A percentile compares a stretch with the other conserved stretches of the same genome.
These are phyloP conservation scores for Cheumatopsyche charites DNA, from an alignment of 1,140 invertebrate genomes.

Conservation along the genomic window DNA sequence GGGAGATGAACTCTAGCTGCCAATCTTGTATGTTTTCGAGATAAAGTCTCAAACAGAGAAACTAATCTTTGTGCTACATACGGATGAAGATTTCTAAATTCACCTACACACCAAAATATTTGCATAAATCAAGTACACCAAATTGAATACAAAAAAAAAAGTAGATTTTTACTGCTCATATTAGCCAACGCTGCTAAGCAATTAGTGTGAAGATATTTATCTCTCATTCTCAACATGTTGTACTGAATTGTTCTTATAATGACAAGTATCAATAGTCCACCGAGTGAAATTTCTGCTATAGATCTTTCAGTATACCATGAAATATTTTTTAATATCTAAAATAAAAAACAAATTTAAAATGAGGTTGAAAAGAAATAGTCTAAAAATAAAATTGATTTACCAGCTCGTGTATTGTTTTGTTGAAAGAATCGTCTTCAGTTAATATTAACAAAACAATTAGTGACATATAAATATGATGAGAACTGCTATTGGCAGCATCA, in stretches of 20 bases:
- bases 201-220: conserved; percentile 96
- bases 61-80: conserved; percentile 95
- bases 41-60: conserved; percentile 85
- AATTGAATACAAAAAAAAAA: neutral
- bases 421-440: conserved; percentile 96
- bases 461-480: conserved; percentile 99
- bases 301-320: conserved; percentile 91
- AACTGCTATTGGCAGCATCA: conserved; percentile 86
- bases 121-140: neutral
- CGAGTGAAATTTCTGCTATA: conserved; percentile 90
- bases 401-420: conserved; percentile 91
- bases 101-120: conserved; percentile 70
- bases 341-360: conserved; percentile 48
- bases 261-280: conserved; percentile 94
- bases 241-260: conserved; percentile 96
- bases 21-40: conserved; percentile 51
- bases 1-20: conserved; percentile 39
- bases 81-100: conserved; percentile 92
- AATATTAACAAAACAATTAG: conserved; percentile 96
- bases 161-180: conserved; percentile 69
- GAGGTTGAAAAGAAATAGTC: conserved; percentile 10
- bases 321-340: conserved; percentile 83
- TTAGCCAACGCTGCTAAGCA: conserved; percentile 97
- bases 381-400: conserved; percentile 62
- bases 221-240: conserved; percentile 96